Evolutionary conservation across 2,888 invertebrate genomes (phyloP).

Genomic region (Apotomis turbidana): DNA sequence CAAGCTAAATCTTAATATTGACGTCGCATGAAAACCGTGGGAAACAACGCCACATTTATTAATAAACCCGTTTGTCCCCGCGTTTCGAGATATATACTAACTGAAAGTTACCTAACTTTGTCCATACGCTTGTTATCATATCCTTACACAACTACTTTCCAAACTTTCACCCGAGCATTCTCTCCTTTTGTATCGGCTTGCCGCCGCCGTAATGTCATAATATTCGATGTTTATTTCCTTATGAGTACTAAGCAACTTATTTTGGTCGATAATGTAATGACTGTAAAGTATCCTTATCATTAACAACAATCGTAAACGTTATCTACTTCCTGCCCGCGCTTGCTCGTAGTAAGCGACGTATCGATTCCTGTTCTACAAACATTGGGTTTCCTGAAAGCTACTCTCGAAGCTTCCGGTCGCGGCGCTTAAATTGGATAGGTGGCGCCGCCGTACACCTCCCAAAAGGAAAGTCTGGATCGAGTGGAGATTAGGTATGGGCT

Average conservation of each 20-base stretch:
- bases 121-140: slow-evolving; percentile 59
- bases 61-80: slow-evolving; percentile 58
- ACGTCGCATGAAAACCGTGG: slow-evolving; percentile 29
- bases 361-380: slow-evolving; percentile 4
- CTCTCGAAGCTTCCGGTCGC: slow-evolving; percentile 6
- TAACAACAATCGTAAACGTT: slow-evolving; percentile 17
- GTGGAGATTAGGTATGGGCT: slow-evolving; percentile 63
- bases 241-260: not conserved
- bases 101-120: slow-evolving; percentile 62
- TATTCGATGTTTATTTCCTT: slow-evolving; percentile 34
- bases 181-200: slow-evolving; percentile 36
- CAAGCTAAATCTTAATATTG: slow-evolving; percentile 27
- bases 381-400: slow-evolving; percentile 19
- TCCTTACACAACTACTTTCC: slow-evolving; percentile 55
- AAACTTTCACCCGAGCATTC: slow-evolving; percentile 54
- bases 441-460: slow-evolving; percentile 5
- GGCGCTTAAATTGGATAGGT: not conserved
- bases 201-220: slow-evolving; percentile 18
- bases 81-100: slow-evolving; percentile 46
- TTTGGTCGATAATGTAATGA: slow-evolving; percentile 14
- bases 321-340: slow-evolving; percentile 24
- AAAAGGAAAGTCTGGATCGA: slow-evolving; percentile 46
- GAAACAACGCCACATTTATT: slow-evolving; percentile 25
- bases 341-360: slow-evolving; percentile 1
- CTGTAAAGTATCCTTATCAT: slow-evolving; percentile 19